Percentiles rank a stretch among this genome's conserved stretches.
Evolutionary conservation across 2,113 vertebrate genomes (phyloP).

Genomic region (Camarhynchus parvulus): DNA sequence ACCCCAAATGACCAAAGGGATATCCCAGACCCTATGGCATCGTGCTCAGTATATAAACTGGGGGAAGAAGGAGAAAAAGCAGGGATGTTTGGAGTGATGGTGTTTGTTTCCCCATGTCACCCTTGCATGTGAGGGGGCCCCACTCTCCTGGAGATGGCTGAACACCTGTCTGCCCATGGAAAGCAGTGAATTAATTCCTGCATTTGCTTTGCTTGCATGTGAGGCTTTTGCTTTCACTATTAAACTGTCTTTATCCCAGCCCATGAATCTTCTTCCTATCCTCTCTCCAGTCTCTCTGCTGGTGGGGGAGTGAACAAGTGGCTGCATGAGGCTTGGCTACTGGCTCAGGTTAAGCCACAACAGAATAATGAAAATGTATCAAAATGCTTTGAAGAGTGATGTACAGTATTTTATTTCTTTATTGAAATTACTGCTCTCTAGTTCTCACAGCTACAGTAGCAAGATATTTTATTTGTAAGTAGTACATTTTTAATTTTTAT

Average conservation of each 20-base stretch:
- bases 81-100: background rate
- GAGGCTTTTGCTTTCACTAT: background rate
- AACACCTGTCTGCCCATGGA: background rate
- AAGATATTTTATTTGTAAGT: background rate
- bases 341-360: accelerated
- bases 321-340: background rate
- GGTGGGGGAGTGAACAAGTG: background rate
- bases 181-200: background rate
- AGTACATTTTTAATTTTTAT: background rate
- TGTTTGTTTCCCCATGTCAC: background rate
- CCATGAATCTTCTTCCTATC: background rate
- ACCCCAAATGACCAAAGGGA: background rate
- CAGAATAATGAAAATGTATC: background rate
- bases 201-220: background rate
- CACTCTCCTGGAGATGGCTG: background rate
- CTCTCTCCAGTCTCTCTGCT: background rate
- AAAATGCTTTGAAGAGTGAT: background rate
- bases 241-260: background rate
- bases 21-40: background rate
- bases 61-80: background rate
- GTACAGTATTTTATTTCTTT: background rate
- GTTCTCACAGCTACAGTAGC: background rate
- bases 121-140: accelerated
- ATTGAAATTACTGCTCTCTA: background rate
- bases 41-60: background rate